Conservation (phyloP, 2,797 vertebrate genomes). For the Sebastes miniatus region DNA sequence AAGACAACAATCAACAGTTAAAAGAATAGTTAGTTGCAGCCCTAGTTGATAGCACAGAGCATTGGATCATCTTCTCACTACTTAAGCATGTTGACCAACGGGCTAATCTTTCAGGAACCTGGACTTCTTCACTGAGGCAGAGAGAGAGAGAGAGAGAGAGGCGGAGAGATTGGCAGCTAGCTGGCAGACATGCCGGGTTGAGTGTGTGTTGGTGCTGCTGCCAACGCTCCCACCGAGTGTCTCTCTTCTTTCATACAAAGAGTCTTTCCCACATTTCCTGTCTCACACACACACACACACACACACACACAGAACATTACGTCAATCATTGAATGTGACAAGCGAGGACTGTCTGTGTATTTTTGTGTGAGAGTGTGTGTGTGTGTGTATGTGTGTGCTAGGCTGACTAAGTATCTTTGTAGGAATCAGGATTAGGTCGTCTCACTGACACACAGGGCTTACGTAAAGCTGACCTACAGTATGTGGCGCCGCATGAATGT, state of each 20-base stretch:
- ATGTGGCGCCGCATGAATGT: slow-evolving; percentile 1
- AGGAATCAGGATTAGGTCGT: slow-evolving; percentile 55
- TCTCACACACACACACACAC: slow-evolving; percentile 2
- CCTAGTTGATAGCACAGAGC: not conserved
- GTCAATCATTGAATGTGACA: slow-evolving; percentile 41
- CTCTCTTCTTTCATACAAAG: slow-evolving; percentile 40
- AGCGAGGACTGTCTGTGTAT: slow-evolving; percentile 5
- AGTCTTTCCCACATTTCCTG: slow-evolving; percentile 28
- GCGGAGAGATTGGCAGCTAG: slow-evolving; percentile 32
- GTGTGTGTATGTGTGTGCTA: not conserved
- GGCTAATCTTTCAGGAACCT: slow-evolving; percentile 3
- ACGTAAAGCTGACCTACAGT: slow-evolving; percentile 54
- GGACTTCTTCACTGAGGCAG: not conserved
- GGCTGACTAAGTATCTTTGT: slow-evolving; percentile 52
- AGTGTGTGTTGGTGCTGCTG: slow-evolving; percentile 36
- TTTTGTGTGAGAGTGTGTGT: not conserved
- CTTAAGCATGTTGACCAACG: not conserved
- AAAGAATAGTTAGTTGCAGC: not conserved
- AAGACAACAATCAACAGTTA: not conserved
- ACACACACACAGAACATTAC: slow-evolving; percentile 7
- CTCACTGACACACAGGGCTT: slow-evolving; percentile 49
- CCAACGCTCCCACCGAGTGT: slow-evolving; percentile 42
- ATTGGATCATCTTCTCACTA: not conserved
- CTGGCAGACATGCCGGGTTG: slow-evolving; percentile 48
- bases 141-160: not conserved